Evolutionary conservation across 2,797 vertebrate genomes (phyloP), one percentile per base, ranked within the genome.

Genomic region (Eleutherodactylus coqui): DNA sequence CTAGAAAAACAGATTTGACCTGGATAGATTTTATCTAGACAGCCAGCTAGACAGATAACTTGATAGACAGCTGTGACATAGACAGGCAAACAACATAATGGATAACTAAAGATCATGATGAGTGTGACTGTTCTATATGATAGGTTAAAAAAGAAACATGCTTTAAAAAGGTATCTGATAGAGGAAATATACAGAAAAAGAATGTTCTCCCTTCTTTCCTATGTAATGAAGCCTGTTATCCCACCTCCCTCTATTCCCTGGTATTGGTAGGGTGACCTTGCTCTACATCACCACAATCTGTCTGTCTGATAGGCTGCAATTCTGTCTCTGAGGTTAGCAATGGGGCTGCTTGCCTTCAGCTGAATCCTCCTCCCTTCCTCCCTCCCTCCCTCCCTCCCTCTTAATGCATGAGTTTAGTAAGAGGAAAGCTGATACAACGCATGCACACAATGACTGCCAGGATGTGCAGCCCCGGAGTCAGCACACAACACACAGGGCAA

Each of bases 291-390:
- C 19, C 34, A 43, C 21, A 0, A 41, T 47, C 55, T 11, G 14
- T 4, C 13, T 49, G 72, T 72, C 8, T 79, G 75, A 85, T 85
- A 85, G 83, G 83, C 49, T 82, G 9, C 24, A 60, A 29, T 43
- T n/a, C 55, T 86, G 72, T 82, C 72, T 82, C 85, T 67, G 47
- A 75, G 83, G 67, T 55, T 62, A 47, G 53, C 53, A 58, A 38
- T 38, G 62, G 75, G 77, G 53, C 27, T 64, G 73, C 73, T 29
- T 29, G 45, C 38, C 45, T 70, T 29, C 9, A n/a, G 62, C 29
- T 45, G 41, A 16, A 10, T 32, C 13, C 45, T 75, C 27, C 70
- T 36, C 17, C 32, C 78, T 73, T 32, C 73, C 34, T 43, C 41
- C 53, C 17, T 55, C 14, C 9, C 16, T 17, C 8, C n/a, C 43